Conservation (phyloP, 2,797 vertebrate species). For the Apogon hyalosoma region DNA sequence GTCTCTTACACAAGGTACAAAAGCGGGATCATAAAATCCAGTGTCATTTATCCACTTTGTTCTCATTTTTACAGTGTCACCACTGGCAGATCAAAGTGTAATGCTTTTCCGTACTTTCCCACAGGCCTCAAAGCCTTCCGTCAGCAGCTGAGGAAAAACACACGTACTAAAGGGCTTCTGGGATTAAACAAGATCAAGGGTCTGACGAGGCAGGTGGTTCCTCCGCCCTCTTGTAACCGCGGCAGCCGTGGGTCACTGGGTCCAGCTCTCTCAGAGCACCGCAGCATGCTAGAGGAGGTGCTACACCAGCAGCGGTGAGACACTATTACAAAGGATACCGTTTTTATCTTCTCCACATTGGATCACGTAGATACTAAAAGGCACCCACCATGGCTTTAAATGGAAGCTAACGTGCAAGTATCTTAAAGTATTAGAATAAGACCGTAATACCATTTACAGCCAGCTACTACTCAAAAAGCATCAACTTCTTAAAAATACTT, state of each 20-base stretch:
- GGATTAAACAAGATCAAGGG: conserved; percentile 97
- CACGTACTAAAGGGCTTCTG: conserved; percentile 92
- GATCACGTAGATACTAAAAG: neutral
- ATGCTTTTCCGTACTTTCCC: conserved; percentile 47
- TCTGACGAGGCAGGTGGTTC: conserved; percentile 89
- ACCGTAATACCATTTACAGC: too few relatives aligned
- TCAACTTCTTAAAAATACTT: too few relatives aligned
- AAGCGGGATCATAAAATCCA: neutral
- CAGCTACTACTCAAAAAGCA: too few relatives aligned
- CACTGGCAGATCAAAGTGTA: conserved; percentile 46
- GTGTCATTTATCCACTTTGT: neutral
- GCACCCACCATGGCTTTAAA: too few relatives aligned
- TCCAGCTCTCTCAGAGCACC: conserved; percentile 84
- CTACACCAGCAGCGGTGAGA: conserved; percentile 93
- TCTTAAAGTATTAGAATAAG: too few relatives aligned
- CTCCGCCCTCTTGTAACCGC: conserved; percentile 86
- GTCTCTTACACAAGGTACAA: conserved; percentile 94
- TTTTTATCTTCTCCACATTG: neutral
- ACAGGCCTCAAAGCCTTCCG: conserved; percentile 96
- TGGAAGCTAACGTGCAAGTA: too few relatives aligned
- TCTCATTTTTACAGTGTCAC: conserved; percentile 22
- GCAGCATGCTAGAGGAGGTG: conserved; percentile 92
- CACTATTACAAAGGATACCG: neutral
- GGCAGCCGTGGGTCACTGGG: conserved; percentile 86
- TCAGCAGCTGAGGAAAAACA: conserved; percentile 94